Evolutionary conservation across 2,888 invertebrate genomes (phyloP), one percentile per base, ranked within the genome.

Genomic region (Ectemnius continuus): DNA sequence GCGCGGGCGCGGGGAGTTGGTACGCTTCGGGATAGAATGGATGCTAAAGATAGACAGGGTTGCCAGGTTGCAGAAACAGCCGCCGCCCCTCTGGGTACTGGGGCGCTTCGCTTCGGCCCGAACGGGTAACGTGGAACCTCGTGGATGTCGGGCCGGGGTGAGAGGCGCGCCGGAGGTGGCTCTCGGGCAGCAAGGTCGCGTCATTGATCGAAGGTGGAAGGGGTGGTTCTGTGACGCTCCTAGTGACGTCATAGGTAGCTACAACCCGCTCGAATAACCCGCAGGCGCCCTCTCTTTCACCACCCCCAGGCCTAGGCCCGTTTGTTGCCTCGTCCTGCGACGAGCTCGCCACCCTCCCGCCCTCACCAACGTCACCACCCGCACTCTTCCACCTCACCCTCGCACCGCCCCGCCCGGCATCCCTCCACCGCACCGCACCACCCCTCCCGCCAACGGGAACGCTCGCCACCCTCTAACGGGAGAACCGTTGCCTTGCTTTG

Each of bases 31-130:
- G 69, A 79, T 79, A 79, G 83, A 87, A 85, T 79, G 84, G 83
- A 86, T 87, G 88, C 89, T 90, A 90, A 90, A 90, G 90, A 89
- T 90, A 90, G 90, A 88, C 86, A 89, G 90, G 87, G 89, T 90
- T 90, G 89, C 90, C 89, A 88, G 90, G 89, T 89, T 90, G 90
- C 89, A 89, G 89, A 88, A 88, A 88, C 90, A 89, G 89, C 90
- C 90, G 88, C 89, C 89, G 90, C 90, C 90, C 90, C 89, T 90
- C 88, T 87, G 88, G 89, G 88, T 86, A 81, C 86, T 82, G 86
- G 86, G 83, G 85, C 84, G 82, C 81, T 81, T 85, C 76, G 76
- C 81, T 75, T 81, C 81, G 77, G 84, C 70, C 70, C 71, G 76
- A 69, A 67, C 75, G 79, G 79, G 66, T 74, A 66, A 72, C 72